Conservation (phyloP, 2,888 invertebrate genomes). For the Malthinus seriepunctatus region DNA sequence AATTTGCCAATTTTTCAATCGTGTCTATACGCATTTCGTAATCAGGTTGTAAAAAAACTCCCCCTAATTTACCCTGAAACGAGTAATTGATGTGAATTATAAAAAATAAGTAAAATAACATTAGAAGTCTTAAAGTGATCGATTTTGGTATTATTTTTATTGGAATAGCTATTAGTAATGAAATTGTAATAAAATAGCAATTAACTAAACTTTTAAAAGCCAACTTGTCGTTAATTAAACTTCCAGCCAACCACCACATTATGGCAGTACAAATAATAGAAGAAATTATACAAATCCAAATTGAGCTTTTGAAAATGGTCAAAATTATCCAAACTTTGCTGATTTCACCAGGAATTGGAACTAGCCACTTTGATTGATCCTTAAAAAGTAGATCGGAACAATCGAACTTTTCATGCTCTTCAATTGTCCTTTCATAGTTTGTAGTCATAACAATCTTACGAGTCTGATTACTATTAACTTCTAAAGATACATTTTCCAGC, state of each 20-base stretch:
- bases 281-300: not conserved
- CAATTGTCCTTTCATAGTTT: too few species aligned
- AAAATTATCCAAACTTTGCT: not conserved
- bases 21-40: not conserved
- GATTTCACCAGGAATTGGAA: not conserved
- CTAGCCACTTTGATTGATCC: not conserved
- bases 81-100: not conserved
- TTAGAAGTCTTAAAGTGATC: not conserved
- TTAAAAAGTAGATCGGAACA: too few species aligned
- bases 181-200: not conserved
- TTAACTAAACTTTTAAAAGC: not conserved
- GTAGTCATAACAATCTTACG: too few species aligned
- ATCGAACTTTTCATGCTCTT: too few species aligned
- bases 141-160: not conserved
- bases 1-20: not conserved
- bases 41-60: not conserved
- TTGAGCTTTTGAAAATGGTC: not conserved
- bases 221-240: not conserved
- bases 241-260: not conserved
- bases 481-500: too few species aligned
- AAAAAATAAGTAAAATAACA: not conserved
- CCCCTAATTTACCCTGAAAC: not conserved
- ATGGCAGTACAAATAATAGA: not conserved
- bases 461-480: too few species aligned
- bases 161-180: not conserved